Base-by-base conservation (phyloP, 1,140 invertebrate genomes). In the Conopomorpha cramerella region DNA sequence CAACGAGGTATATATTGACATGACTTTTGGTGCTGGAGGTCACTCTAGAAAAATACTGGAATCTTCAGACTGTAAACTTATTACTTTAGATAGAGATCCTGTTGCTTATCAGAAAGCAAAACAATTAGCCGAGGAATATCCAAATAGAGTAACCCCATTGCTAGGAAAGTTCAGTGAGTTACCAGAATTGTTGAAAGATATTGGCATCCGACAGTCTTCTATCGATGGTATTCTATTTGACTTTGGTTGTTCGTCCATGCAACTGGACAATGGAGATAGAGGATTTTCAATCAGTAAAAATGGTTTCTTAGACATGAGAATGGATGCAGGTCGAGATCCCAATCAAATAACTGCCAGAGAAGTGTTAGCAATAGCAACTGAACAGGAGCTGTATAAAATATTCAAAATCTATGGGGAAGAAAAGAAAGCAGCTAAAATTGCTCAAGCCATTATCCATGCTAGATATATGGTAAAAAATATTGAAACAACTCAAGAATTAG, bases 231-330 rank as follows among this genome's bases (percentile, higher is more conserved):
- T 96, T 44, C 58, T 98, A 10, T 93, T 96, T 79, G 95, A 98
- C 79, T 89, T 93, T 67, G 95, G 96, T n/a, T 92, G 90, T 63
- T 98, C 95, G 2, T 95, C 93, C 1, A 96, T 97, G 92, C 96
- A 99, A 73, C 87, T 96, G 62, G 89, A 96, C 56, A 79, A 81
- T 50, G 74, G 84, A 1, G 77, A 82, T 11, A 81, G 96, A 59
- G 96, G 96, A 3, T 98, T 99, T 77, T 86, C 90, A 8, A 48
- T 96, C 0, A 88, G 84, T 30, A 83, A 84, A 58, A 83, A 96
- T 81, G 93, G 92, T 0, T 90, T 89, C 6, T 79, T 99, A 30
- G 96, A 98, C 60, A 98, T 98, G 95, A 81, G 95, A 61, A 98
- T 98, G 95, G 91, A 96, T 79, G 84, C 86, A 1, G 71, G 81